phyloP scores from a whole-genome alignment of 2,888 invertebrate genomes.

The Marronus borbonicus region DNA sequence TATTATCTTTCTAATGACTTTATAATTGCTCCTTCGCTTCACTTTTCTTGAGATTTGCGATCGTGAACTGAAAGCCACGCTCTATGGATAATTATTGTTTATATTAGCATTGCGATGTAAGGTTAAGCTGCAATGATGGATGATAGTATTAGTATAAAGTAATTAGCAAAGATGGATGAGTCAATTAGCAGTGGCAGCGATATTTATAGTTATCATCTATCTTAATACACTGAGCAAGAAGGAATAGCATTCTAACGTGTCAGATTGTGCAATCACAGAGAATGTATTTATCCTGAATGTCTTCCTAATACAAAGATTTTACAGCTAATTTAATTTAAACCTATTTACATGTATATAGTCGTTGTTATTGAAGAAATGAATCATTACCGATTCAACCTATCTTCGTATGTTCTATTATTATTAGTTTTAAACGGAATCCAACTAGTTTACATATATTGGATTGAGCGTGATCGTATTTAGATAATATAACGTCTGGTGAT shows the following conservation, averaged over 20 bases:
- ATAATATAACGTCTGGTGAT: background rate
- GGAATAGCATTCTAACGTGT: background rate
- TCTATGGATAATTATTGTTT: background rate
- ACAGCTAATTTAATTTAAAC: slow-evolving; percentile 5
- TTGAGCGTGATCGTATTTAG: background rate
- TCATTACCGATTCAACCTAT: background rate
- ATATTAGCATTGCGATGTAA: background rate
- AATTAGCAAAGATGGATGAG: background rate
- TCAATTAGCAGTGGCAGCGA: background rate
- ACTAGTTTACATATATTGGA: slow-evolving; percentile 1
- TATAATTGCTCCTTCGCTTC: background rate
- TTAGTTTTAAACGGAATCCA: background rate
- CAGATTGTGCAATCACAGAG: background rate
- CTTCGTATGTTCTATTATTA: background rate
- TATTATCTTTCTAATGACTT: background rate
- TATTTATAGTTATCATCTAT: background rate
- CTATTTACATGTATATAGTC: background rate
- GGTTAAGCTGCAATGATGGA: background rate
- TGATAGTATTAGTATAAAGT: background rate
- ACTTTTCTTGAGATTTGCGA: background rate
- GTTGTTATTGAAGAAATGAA: background rate
- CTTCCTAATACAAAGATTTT: background rate
- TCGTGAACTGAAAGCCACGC: background rate
- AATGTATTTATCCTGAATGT: background rate
- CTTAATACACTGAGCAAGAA: background rate